Evolutionary conservation across 2,888 invertebrate genomes (phyloP), one percentile per base, ranked within the genome.

Genomic region (Pristionchus maxplancki): DNA sequence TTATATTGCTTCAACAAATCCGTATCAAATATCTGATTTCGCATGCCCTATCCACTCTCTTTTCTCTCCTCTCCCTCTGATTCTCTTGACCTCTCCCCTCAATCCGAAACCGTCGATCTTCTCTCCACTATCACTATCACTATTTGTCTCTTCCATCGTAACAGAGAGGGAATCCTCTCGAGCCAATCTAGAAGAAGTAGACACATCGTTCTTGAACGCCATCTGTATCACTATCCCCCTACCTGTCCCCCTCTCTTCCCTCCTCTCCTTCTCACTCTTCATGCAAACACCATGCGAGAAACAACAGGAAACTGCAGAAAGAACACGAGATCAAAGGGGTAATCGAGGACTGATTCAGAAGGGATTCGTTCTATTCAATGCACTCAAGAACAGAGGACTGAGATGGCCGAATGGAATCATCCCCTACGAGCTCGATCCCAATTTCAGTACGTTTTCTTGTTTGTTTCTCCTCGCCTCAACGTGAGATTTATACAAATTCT

Each of bases 391-490:
- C 89, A 91, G 91, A 85, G 94, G 93, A 78, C 87, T 94, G 74
- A 91, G 90, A 44, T 94, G 94, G 94, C 90, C 92, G 24, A 90
- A 92, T 78, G 94, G 93, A 11, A 86, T 92, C 34, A 91, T 94
- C 62, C 94, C 94, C 6, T 94, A 91, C 89, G 92, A 91, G 87
- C 90, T 94, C 91, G 94, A 93, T 90, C 88, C 93, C 82, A 93
- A 93, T 89, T 94, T 94, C 91, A 93, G 94, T 94, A 90, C 91
- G 93, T 93, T 87, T 89, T 89, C 88, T 89, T 86, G 15, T 64
- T 53, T 9, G 13, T 5, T 31, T 53, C 0, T 48, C 31, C 31
- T 83, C 40, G 8, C 48, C 24, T 81, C 44, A 24, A 17, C 34
- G 20, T n/a, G n/a, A n/a, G n/a, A n/a, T n/a, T n/a, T n/a, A n/a